Base-by-base conservation (phyloP, 2,888 invertebrate species). In the Thalpophila matura region DNA sequence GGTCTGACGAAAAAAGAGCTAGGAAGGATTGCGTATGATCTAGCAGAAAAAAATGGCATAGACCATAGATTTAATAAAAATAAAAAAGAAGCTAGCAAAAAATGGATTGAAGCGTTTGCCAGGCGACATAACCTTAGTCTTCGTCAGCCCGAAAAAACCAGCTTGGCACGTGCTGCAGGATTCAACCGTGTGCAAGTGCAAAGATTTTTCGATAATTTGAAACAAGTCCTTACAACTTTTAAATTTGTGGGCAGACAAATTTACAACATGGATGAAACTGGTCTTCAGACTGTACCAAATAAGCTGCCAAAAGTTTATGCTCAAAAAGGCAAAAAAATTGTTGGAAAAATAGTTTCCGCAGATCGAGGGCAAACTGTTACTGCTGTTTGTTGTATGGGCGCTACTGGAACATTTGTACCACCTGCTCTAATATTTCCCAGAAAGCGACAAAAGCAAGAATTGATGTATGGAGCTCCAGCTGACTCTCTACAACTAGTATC, bases 341-440 rank as follows among this genome's bases (percentile, higher is more conserved):
- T 18, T 1, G 37, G 37, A 1, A 37, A 37, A 37, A 37, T 37
- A 10, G 37, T 37, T 18, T 37, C 37, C 1, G 18, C 37, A 9
- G 37, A 37, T 18, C 18, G 37, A 37, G 37, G 37, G 6, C 37
- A 37, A 37, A 37, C 37, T 5, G 37, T 37, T 18, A 37, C 37
- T n/a, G 35, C 35, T 35, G 35, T 35, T 4, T 37, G 37, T 50
- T 74, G 70, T 46, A 74, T 81, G 69, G 74, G 63, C 62, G 83
- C 80, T 20, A 45, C 68, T 33, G 83, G 84, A 18, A 24, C 33
- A 35, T 84, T 71, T 51, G 74, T 84, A 6, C 79, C 84, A 22
- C 83, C 83, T 16, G 62, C 75, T 29, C 49, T 86, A 33, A 81
- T 83, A 24, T 81, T 77, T 55, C 74, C 75, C 5, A 69, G 80